These are phyloP conservation scores for Physocephala rufipes DNA, from an alignment of 2,888 invertebrate species.

Conservation along the genomic window DNA sequence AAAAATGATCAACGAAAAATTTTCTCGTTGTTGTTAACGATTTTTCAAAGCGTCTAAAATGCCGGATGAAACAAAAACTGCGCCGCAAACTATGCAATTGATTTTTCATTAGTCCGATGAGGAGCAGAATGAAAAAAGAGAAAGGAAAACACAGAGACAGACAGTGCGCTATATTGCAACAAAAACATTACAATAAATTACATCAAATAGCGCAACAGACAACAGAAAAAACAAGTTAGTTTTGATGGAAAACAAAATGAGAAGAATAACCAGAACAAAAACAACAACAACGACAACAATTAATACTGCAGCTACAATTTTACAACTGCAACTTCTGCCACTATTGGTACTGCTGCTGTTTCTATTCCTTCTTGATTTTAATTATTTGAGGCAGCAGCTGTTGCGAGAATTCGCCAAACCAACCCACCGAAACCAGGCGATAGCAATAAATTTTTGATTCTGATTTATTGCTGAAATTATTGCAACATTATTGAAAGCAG, in stretches of 20 bases:
- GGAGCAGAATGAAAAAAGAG: not conserved
- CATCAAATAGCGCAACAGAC: not conserved
- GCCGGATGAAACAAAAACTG: conserved; percentile 6
- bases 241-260: too few species aligned
- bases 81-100: conserved; percentile 45
- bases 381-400: conserved; percentile 9
- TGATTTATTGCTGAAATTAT: conserved; percentile 29
- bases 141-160: too few species aligned
- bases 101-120: conserved; percentile 43
- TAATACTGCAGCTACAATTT: conserved; percentile 8
- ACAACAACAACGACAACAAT: not conserved
- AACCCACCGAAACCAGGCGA: not conserved
- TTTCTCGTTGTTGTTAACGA: conserved; percentile 12
- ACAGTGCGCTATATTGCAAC: conserved; percentile 8
- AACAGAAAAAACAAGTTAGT: too few species aligned
- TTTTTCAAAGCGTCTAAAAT: conserved; percentile 28
- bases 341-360: not conserved
- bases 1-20: conserved; percentile 4
- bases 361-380: not conserved
- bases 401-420: too few species aligned
- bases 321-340: not conserved
- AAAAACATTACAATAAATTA: not conserved
- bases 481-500: conserved; percentile 13
- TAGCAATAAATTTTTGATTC: conserved; percentile 30
- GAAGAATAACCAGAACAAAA: not conserved